phyloP scores from a whole-genome alignment of 1,140 invertebrate species.

The Lasioglossum baleicum region DNA sequence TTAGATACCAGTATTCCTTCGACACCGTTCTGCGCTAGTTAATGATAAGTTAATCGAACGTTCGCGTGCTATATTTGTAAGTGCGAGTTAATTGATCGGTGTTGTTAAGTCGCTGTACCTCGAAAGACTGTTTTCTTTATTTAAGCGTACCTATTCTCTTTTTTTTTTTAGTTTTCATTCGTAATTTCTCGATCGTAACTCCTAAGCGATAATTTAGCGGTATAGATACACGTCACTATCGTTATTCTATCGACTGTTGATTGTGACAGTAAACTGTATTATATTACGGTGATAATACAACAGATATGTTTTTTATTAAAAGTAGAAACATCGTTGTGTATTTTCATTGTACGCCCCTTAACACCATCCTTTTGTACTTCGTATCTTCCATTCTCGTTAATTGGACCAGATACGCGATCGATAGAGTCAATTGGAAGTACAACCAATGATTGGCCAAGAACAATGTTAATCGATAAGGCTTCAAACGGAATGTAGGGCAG shows the following conservation, averaged over 20 bases:
- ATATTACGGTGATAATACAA: constrained; percentile 59
- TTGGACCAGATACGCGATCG: neutral
- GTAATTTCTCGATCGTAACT: constrained; percentile 18
- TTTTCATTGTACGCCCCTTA: neutral
- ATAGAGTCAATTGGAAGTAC: neutral
- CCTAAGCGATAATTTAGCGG: constrained; percentile 45
- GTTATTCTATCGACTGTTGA: constrained; percentile 47
- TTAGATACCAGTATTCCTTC: constrained; percentile 56
- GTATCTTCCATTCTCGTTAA: neutral
- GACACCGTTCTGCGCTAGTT: constrained; percentile 34
- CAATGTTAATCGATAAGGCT: neutral
- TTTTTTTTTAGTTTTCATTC: constrained; percentile 1
- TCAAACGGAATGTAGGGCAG: neutral
- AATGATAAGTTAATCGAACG: constrained; percentile 38
- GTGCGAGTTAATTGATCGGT: constrained; percentile 13
- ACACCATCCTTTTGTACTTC: neutral
- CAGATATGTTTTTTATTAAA: constrained; percentile 47
- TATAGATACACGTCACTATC: constrained; percentile 18
- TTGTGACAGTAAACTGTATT: constrained; percentile 49
- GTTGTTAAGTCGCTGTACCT: constrained; percentile 43
- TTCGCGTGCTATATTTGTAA: constrained; percentile 18
- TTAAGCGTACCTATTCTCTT: constrained; percentile 25
- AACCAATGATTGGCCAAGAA: neutral
- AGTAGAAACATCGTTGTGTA: neutral
- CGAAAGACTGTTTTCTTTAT: constrained; percentile 63